phyloP scores from a whole-genome alignment of 2,797 vertebrate genomes.

The Masticophis lateralis region DNA sequence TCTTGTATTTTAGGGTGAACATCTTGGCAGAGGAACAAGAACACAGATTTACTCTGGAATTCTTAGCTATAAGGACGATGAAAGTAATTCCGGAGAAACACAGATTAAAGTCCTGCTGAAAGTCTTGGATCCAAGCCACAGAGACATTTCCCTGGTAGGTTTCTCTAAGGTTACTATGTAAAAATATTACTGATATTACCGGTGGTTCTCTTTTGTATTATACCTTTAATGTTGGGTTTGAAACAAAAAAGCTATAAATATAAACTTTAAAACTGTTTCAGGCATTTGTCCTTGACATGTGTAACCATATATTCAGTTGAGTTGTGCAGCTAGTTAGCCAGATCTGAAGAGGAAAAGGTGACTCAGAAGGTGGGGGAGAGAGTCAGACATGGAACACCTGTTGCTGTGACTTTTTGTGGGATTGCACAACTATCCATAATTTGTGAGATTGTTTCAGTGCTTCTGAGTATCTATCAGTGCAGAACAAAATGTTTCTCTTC shows the following conservation, averaged over 20 bases:
- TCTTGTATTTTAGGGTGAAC: conserved; percentile 78
- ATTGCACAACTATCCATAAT: neutral
- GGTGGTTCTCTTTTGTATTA: rapidly evolving
- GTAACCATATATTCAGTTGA: neutral
- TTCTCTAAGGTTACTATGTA: neutral
- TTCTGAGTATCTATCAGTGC: neutral
- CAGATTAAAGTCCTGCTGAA: conserved; percentile 94
- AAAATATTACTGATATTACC: neutral
- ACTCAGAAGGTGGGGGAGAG: neutral
- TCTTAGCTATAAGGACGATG: conserved; percentile 85
- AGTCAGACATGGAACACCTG: neutral
- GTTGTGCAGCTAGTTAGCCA: neutral
- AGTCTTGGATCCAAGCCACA: conserved; percentile 91
- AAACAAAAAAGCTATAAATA: neutral
- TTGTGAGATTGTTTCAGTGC: neutral
- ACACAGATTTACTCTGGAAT: conserved; percentile 91
- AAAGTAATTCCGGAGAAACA: conserved; percentile 76
- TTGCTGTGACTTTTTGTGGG: neutral
- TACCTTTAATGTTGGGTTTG: neutral
- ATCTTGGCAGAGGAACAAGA: conserved; percentile 88
- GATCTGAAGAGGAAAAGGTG: neutral
- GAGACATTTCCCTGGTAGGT: conserved; percentile 94
- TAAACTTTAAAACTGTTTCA: neutral
- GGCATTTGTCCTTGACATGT: neutral
- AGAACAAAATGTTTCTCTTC: neutral